Percentiles rank a stretch among this genome's conserved stretches.
Evolutionary conservation across 2,113 vertebrate species (phyloP).

Genomic region (Ptilonorhynchus violaceus): DNA sequence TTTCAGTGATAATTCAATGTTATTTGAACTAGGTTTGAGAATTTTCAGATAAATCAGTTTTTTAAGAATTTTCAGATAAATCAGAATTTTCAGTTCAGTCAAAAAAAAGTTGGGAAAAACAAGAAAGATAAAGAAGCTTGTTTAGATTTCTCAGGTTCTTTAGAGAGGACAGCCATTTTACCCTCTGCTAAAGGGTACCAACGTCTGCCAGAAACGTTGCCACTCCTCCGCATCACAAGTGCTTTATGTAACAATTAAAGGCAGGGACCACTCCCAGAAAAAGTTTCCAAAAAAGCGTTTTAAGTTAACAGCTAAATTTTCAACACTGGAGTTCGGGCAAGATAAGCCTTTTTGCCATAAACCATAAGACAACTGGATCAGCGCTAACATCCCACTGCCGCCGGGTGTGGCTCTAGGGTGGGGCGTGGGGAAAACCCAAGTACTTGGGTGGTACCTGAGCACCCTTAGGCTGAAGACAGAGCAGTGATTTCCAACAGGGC

Average conservation of each 20-base stretch:
- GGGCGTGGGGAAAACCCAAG: fast-evolving
- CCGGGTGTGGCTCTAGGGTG: fast-evolving
- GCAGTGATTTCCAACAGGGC: not conserved
- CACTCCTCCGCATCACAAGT: not conserved
- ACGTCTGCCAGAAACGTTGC: fast-evolving
- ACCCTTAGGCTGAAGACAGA: not conserved
- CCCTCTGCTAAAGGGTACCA: not conserved
- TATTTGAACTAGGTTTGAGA: not conserved
- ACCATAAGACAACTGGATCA: not conserved
- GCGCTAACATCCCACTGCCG: fast-evolving
- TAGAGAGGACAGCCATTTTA: not conserved
- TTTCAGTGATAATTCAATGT: not conserved
- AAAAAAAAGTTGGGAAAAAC: not conserved
- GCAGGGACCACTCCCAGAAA: too few species aligned
- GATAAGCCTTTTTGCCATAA: not conserved
- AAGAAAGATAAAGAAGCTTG: not conserved
- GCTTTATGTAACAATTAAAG: not conserved
- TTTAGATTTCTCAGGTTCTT: not conserved
- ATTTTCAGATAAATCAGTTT: not conserved
- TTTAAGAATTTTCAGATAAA: too few species aligned
- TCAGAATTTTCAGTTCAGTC: not conserved
- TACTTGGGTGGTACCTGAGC: not conserved
- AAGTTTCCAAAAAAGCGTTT: not conserved
- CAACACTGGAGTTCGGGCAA: not conserved
- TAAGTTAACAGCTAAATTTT: not conserved